A percentile compares a stretch with the other conserved stretches of the same genome.
phyloP scores from a whole-genome alignment of 1,140 invertebrate species.

The Sminthurides bifidus region DNA sequence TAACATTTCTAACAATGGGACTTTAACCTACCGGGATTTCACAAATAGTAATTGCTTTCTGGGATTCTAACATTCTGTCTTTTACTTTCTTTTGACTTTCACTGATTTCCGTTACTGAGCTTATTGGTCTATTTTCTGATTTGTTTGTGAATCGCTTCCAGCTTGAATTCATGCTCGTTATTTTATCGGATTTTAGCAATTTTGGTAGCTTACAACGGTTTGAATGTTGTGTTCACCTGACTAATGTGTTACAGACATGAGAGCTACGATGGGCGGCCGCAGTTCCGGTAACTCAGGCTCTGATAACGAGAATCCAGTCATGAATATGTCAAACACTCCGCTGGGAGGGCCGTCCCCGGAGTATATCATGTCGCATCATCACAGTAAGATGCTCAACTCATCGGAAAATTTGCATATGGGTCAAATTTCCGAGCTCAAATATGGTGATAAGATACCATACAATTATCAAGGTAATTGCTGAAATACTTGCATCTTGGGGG shows the following conservation, averaged over 20 bases:
- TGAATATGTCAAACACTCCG: slow-evolving; percentile 10
- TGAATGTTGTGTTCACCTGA: neutral
- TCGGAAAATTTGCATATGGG: slow-evolving; percentile 28
- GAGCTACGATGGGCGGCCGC: slow-evolving; percentile 14
- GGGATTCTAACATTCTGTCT: neutral
- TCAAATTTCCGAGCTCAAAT: slow-evolving; percentile 22
- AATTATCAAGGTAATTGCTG: slow-evolving; percentile 24
- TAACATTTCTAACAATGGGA: slow-evolving; percentile 21
- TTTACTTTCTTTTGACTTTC: neutral
- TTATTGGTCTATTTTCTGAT: neutral
- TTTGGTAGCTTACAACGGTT: neutral
- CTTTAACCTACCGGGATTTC: slow-evolving; percentile 21
- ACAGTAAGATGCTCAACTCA: slow-evolving; percentile 28
- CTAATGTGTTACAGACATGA: slow-evolving; percentile 14
- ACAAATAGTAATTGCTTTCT: slow-evolving; percentile 8
- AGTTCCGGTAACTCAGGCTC: slow-evolving; percentile 28
- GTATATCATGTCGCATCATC: slow-evolving; percentile 7
- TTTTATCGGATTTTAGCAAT: too few relatives aligned
- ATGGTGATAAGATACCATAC: slow-evolving; percentile 27
- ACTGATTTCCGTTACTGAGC: neutral
- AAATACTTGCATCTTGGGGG: neutral
- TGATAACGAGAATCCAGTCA: slow-evolving; percentile 30
- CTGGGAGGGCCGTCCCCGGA: slow-evolving; percentile 13
- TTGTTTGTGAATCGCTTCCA: neutral
- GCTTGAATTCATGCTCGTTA: neutral